Evolutionary conservation across 1,140 invertebrate genomes (phyloP).

Genomic region (Halesus radiatus): DNA sequence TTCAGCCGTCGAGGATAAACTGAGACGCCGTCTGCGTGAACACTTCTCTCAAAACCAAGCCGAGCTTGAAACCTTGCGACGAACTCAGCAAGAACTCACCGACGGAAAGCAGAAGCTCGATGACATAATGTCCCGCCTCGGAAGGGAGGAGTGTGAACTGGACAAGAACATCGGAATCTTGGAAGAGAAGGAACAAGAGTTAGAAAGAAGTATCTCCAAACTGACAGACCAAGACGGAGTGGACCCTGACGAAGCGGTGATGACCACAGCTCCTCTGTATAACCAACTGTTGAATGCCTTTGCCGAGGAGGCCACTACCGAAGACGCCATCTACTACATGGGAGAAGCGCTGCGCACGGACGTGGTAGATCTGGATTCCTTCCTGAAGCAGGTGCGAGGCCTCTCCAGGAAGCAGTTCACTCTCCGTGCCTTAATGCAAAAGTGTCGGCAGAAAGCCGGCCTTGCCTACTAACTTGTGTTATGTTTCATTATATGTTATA

Average conservation of each 20-base stretch:
- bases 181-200: conserved; percentile 88
- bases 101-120: conserved; percentile 89
- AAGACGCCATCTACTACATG: conserved; percentile 98
- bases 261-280: conserved; percentile 95
- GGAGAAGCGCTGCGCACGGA: conserved; percentile 94
- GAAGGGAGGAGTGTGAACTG: conserved; percentile 88
- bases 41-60: conserved; percentile 91
- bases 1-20: conserved; percentile 95
- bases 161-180: conserved; percentile 88
- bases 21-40: conserved; percentile 88
- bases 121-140: conserved; percentile 84
- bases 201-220: conserved; percentile 85
- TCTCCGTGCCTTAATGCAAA: conserved; percentile 93
- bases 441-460: conserved; percentile 96
- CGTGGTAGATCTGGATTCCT: conserved; percentile 95
- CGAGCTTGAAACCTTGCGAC: conserved; percentile 90
- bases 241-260: conserved; percentile 96
- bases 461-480: conserved; percentile 74
- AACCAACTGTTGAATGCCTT: conserved; percentile 97
- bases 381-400: conserved; percentile 96
- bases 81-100: conserved; percentile 90
- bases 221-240: conserved; percentile 85
- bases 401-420: conserved; percentile 97
- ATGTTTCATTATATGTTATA: background rate
- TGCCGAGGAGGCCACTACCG: conserved; percentile 97